phyloP scores from a whole-genome alignment of 2,888 invertebrate genomes.

The Sisyra terminalis region DNA sequence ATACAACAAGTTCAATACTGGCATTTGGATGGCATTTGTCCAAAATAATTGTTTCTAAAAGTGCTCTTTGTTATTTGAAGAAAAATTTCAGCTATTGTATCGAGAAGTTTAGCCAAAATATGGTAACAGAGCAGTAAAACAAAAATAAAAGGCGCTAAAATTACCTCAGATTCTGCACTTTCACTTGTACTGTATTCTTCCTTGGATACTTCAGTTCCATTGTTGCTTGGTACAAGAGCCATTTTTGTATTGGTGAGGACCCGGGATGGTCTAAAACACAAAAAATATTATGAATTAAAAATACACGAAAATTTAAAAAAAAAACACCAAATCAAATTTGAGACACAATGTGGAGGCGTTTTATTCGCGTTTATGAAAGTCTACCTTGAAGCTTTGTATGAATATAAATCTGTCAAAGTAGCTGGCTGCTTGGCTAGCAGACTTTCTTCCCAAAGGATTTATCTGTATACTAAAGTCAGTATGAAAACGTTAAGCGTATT shows the following conservation, averaged over 20 bases:
- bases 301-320: background rate
- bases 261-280: conserved; percentile 5
- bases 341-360: background rate
- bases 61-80: too few relatives aligned
- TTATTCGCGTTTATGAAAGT: background rate
- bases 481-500: too few relatives aligned
- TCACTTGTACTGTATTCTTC: conserved; percentile 7
- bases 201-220: conserved; percentile 8
- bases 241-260: conserved; percentile 13
- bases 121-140: background rate
- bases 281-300: background rate
- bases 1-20: too few relatives aligned
- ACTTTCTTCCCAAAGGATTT: too few relatives aligned
- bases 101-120: too few relatives aligned
- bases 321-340: background rate
- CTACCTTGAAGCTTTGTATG: background rate
- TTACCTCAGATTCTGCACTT: conserved; percentile 8
- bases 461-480: too few relatives aligned
- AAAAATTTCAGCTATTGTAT: too few relatives aligned
- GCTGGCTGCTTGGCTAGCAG: too few relatives aligned
- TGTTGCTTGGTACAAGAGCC: conserved; percentile 13
- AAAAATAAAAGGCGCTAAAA: background rate
- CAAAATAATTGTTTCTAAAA: too few relatives aligned
- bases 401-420: background rate
- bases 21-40: too few relatives aligned